Evolutionary conservation across 2,888 invertebrate genomes (phyloP).

Genomic region (Tridacna gigas): DNA sequence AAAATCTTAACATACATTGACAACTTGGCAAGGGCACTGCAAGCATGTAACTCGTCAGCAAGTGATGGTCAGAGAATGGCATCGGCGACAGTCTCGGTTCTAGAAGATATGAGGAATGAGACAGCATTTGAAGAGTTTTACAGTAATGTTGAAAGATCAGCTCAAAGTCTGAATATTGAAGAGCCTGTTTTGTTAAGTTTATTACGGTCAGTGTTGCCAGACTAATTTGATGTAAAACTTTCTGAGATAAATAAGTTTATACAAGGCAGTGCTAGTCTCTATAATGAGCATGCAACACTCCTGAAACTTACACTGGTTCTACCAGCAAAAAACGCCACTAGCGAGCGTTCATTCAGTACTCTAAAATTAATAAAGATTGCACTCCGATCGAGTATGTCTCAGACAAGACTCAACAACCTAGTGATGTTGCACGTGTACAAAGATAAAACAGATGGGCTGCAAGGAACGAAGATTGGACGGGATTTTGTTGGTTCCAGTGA

Average conservation of each 20-base stretch:
- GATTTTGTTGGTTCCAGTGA: slow-evolving; percentile 8
- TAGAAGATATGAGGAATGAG: neutral
- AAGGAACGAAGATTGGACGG: neutral
- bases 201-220: neutral
- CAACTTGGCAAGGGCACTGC: slow-evolving; percentile 3
- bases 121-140: neutral
- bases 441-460: neutral
- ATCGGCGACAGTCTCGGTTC: neutral
- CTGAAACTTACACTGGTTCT: slow-evolving; percentile 9
- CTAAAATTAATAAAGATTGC: slow-evolving; percentile 7
- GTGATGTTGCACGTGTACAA: slow-evolving; percentile 12
- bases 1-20: neutral
- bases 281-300: neutral
- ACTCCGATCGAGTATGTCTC: slow-evolving; percentile 7
- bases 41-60: neutral
- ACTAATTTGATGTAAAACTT: neutral
- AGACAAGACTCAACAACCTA: neutral
- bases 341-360: neutral
- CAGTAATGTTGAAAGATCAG: neutral
- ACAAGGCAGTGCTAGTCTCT: slow-evolving; percentile 1
- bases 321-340: slow-evolving; percentile 3
- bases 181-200: slow-evolving; percentile 4
- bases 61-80: slow-evolving; percentile 23
- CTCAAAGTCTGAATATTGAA: neutral
- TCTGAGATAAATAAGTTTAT: neutral